A percentile compares a stretch with the other conserved stretches of the same genome.
phyloP scores from a whole-genome alignment of 2,113 vertebrate genomes.

The Barnardius zonarius region DNA sequence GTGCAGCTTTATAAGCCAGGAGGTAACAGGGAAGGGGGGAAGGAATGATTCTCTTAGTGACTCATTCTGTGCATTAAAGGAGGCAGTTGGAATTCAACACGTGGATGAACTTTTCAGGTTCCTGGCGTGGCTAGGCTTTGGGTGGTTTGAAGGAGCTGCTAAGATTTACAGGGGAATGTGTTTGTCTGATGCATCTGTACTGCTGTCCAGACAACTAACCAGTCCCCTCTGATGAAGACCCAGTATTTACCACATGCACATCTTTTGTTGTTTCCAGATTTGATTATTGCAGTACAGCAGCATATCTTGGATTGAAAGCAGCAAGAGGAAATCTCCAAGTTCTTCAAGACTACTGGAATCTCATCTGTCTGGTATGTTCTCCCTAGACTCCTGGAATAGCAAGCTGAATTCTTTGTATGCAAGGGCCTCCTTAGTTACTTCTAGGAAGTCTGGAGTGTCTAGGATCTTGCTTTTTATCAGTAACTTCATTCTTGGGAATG shows the following conservation, averaged over 20 bases:
- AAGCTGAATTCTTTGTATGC: background rate
- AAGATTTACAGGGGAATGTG: background rate
- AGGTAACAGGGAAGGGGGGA: background rate
- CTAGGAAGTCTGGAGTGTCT: background rate
- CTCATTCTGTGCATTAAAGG: background rate
- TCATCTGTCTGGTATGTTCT: constrained; percentile 46
- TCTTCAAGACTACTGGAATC: constrained; percentile 3
- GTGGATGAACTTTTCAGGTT: background rate
- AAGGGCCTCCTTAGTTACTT: background rate
- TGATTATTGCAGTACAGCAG: background rate
- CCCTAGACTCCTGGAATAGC: constrained; percentile 1
- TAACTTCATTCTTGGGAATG: background rate
- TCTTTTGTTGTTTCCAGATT: constrained; percentile 47
- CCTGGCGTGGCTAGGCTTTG: background rate
- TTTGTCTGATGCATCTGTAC: background rate
- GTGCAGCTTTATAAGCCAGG: background rate
- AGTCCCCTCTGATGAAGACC: background rate
- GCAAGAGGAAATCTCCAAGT: background rate
- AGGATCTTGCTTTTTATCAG: constrained; percentile 1
- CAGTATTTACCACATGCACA: background rate
- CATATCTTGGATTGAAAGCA: constrained; percentile 7
- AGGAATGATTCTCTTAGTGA: background rate
- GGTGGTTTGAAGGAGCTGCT: background rate
- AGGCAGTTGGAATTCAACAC: background rate
- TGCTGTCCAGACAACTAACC: background rate